Conservation (phyloP, 2,888 invertebrate genomes). For the Scaeva pyrastri region DNA sequence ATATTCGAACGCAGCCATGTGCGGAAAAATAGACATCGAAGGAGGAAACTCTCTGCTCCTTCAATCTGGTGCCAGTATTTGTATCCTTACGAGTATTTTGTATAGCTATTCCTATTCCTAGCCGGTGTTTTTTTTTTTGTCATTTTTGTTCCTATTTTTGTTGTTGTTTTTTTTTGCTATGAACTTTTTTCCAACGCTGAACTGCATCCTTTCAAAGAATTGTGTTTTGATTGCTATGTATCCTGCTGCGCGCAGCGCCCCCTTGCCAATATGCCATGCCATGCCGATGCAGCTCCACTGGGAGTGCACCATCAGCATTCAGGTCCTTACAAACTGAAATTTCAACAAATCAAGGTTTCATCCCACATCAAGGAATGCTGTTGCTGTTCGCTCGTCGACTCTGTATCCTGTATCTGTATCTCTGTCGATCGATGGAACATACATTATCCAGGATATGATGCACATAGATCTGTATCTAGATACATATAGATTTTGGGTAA, state of each 20-base stretch:
- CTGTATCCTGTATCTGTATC: not conserved
- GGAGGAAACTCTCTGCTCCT: constrained; percentile 34
- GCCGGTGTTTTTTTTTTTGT: constrained; percentile 5
- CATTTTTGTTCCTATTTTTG: not conserved
- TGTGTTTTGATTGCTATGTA: constrained; percentile 66
- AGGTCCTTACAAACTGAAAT: constrained; percentile 62
- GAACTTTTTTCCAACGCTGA: constrained; percentile 37
- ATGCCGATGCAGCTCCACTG: not conserved
- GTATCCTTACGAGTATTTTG: constrained; percentile 48
- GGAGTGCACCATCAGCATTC: constrained; percentile 52
- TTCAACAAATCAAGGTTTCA: constrained; percentile 70
- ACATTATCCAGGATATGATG: too few relatives aligned
- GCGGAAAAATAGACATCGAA: constrained; percentile 32
- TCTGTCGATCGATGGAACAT: not conserved
- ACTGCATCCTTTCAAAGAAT: constrained; percentile 62
- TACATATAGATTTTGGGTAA: not conserved
- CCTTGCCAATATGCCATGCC: constrained; percentile 16
- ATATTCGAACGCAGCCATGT: not conserved
- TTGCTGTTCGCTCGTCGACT: constrained; percentile 7
- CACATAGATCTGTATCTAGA: not conserved
- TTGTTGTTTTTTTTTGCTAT: constrained; percentile 30
- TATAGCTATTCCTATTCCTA: constrained; percentile 1
- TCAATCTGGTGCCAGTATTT: constrained; percentile 66
- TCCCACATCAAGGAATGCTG: constrained; percentile 32
- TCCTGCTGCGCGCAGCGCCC: constrained; percentile 16